Conservation (phyloP, 1,140 invertebrate genomes). For the Drosophila azteca region DNA sequence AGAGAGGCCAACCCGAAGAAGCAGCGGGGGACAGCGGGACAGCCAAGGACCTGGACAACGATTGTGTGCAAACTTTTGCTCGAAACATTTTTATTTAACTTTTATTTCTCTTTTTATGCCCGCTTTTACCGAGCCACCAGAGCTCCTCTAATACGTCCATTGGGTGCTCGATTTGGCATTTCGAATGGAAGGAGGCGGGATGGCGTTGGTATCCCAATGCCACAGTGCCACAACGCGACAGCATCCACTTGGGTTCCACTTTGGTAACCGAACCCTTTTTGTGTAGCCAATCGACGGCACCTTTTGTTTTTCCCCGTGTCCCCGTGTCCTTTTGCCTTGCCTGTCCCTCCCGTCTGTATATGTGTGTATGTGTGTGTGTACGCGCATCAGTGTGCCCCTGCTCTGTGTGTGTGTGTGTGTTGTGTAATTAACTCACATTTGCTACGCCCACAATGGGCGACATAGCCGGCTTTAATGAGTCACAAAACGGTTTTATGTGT, state of each 20-base stretch:
- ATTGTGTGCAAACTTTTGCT: slow-evolving; percentile 61
- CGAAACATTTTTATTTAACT: slow-evolving; percentile 73
- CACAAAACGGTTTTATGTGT: slow-evolving; percentile 78
- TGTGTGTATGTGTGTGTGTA: not conserved
- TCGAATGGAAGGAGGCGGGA: not conserved
- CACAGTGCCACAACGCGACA: not conserved
- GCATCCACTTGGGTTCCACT: slow-evolving; percentile 13
- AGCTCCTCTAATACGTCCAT: slow-evolving; percentile 61
- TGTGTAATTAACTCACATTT: slow-evolving; percentile 65
- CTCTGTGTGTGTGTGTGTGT: slow-evolving; percentile 22
- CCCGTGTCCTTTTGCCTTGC: slow-evolving; percentile 10
- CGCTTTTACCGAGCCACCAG: slow-evolving; percentile 10
- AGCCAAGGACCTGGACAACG: slow-evolving; percentile 5
- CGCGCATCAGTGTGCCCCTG: not conserved
- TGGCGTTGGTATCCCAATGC: too few relatives aligned
- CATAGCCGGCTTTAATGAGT: slow-evolving; percentile 64
- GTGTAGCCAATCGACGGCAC: slow-evolving; percentile 32
- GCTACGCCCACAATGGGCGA: slow-evolving; percentile 41
- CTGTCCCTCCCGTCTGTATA: not conserved
- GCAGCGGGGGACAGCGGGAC: not conserved
- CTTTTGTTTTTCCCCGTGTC: slow-evolving; percentile 30
- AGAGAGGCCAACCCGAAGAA: not conserved
- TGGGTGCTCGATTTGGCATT: slow-evolving; percentile 53
- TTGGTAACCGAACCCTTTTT: slow-evolving; percentile 46
- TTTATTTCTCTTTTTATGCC: slow-evolving; percentile 69